Evolutionary conservation across 2,113 vertebrate genomes (phyloP).

Genomic region (Lota lota): DNA sequence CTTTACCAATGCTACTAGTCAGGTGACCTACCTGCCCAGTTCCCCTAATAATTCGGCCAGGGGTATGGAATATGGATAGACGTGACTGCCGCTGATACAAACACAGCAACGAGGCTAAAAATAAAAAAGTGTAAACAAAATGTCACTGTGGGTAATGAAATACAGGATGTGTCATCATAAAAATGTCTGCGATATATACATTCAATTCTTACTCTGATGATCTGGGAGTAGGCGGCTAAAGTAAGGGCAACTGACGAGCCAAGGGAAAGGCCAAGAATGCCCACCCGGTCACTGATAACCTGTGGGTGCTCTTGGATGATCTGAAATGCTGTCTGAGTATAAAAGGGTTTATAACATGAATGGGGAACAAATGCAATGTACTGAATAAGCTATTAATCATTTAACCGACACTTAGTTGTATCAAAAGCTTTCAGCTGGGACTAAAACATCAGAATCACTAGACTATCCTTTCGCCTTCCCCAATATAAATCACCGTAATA

Average conservation of each 20-base stretch:
- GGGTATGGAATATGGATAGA: accelerated
- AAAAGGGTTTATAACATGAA: neutral
- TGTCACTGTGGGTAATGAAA: neutral
- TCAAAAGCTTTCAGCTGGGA: no score
- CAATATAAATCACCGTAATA: neutral
- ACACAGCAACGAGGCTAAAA: constrained; percentile 67
- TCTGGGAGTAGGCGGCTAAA: constrained; percentile 44
- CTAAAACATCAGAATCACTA: no score
- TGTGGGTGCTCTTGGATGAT: constrained; percentile 59
- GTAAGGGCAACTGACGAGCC: constrained; percentile 37
- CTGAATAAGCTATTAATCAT: neutral
- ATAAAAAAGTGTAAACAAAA: neutral
- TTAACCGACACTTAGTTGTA: no score
- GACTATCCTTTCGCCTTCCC: no score
- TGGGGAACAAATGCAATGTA: neutral
- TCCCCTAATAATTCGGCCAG: accelerated
- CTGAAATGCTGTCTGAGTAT: constrained; percentile 55
- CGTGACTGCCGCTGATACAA: constrained; percentile 59
- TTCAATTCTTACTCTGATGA: constrained; percentile 43
- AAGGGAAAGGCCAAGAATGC: constrained; percentile 64
- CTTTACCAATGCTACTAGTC: neutral
- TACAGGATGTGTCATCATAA: neutral
- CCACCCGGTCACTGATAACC: constrained; percentile 56
- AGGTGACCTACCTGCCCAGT: constrained; percentile 15
- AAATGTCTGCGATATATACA: neutral